Percentiles rank a stretch among this genome's conserved stretches.
These are phyloP conservation scores for Phoxinus phoxinus DNA, from an alignment of 2,113 vertebrate species.

Conservation along the genomic window DNA sequence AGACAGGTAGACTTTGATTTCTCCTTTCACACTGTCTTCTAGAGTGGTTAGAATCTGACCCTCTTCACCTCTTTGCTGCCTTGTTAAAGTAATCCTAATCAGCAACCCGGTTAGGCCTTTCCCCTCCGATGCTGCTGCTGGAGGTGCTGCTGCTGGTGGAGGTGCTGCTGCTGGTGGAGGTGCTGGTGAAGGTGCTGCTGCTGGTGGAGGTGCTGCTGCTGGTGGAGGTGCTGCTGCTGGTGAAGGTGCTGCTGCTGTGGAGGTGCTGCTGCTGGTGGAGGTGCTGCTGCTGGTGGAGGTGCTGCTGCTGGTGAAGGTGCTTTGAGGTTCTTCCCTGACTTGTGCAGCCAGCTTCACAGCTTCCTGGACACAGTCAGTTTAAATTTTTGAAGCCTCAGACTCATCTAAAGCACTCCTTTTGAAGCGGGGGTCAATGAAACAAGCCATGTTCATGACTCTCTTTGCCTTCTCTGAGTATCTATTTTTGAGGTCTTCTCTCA, in stretches of 20 bases:
- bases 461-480: too few species aligned
- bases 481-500: too few species aligned
- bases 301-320: not conserved
- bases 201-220: not conserved
- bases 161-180: too few species aligned
- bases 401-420: too few species aligned
- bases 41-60: not conserved
- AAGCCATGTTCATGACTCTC: too few species aligned
- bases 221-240: not conserved
- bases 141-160: not conserved
- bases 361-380: slow-evolving; percentile 1
- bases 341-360: not conserved
- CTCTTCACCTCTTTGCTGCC: slow-evolving; percentile 9
- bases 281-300: not conserved
- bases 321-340: slow-evolving; percentile 1
- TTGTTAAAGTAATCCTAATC: not conserved
- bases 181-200: not conserved
- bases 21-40: not conserved
- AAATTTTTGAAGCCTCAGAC: not conserved
- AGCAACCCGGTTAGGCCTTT: not conserved
- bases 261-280: not conserved
- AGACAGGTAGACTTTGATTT: slow-evolving; percentile 6
- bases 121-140: not conserved
- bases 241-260: not conserved
- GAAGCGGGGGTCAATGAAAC: too few species aligned